Base-by-base conservation (phyloP, 2,888 invertebrate genomes). In the Brachyopa scutellaris region DNA sequence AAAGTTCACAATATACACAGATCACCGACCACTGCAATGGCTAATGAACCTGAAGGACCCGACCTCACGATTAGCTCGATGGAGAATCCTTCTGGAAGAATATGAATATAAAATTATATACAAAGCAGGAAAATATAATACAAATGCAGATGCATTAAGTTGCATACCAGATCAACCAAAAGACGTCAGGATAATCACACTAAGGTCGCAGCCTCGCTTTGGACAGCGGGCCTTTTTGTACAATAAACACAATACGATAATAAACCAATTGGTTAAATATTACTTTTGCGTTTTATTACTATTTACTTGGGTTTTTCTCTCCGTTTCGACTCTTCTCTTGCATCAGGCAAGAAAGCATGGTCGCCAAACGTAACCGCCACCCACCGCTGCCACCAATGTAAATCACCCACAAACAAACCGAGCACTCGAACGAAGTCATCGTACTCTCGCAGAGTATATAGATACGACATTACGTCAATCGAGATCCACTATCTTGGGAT, bases 401-500 rank as follows among this genome's bases (percentile, higher is more conserved):
- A n/a, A 61, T 15, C 49, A 61, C 15, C 61, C 59, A 2, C 59
- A 74, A 19, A 29, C 47, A 7, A 88, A 87, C 38, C 87, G 88
- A 3, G 84, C 86, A 1, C 49, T 88, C 4, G 89, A 88, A 80
- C 70, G 88, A 19, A 85, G 84, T 23, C 88, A 90, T 59, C 47
- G 84, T 13, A 87, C 87, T 0, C 45, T 89, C 31, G 85, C 83
- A 4, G 86, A 87, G 11, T 87, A 87, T 66, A 31, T 89, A 1
- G 85, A n/a, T n/a, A n/a, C n/a, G 86, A 69, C 86, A 87, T 66
- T 88, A 84, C 62, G 86, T 87, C 3, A 85, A 85, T n/a, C 4
- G 55, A 26, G 80, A 86, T 9, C 85, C 86, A 79, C 67, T 67
- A 2, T 85, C 88, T 66, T 89, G 88, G 88, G 87, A n/a, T n/a